These are phyloP conservation scores for Dipodomys spectabilis DNA, from an alignment of 2,113 vertebrate species.

Conservation along the genomic window DNA sequence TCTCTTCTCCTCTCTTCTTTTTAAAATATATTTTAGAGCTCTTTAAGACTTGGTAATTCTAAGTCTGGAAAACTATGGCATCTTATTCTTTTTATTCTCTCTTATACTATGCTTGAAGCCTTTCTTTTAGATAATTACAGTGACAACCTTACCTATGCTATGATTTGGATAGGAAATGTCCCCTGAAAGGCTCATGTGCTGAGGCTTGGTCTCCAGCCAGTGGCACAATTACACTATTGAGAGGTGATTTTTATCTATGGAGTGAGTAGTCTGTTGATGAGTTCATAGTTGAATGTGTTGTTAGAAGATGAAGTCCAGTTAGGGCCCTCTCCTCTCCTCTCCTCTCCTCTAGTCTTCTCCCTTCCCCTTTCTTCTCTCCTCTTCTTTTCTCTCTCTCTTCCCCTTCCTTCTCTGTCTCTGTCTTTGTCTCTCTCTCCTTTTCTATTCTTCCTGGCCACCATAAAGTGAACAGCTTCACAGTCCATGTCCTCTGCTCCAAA, in stretches of 20 bases:
- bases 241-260: background rate
- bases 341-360: too few species aligned
- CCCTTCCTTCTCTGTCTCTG: too few species aligned
- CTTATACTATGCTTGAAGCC: background rate
- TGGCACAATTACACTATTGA: background rate
- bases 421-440: background rate
- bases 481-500: accelerated
- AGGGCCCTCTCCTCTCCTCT: background rate
- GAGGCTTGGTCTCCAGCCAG: background rate
- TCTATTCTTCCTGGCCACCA: background rate
- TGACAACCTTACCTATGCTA: background rate
- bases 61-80: background rate
- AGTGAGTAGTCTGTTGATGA: background rate
- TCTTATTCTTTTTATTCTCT: background rate
- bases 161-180: background rate
- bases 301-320: background rate
- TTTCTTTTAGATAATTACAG: background rate
- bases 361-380: too few species aligned
- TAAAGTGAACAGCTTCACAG: background rate
- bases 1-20: background rate
- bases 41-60: background rate
- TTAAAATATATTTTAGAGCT: background rate
- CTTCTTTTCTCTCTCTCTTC: too few species aligned
- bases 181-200: background rate
- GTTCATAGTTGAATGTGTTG: background rate